phyloP scores from a whole-genome alignment of 2,113 vertebrate genomes.

The Engraulis encrasicolus region DNA sequence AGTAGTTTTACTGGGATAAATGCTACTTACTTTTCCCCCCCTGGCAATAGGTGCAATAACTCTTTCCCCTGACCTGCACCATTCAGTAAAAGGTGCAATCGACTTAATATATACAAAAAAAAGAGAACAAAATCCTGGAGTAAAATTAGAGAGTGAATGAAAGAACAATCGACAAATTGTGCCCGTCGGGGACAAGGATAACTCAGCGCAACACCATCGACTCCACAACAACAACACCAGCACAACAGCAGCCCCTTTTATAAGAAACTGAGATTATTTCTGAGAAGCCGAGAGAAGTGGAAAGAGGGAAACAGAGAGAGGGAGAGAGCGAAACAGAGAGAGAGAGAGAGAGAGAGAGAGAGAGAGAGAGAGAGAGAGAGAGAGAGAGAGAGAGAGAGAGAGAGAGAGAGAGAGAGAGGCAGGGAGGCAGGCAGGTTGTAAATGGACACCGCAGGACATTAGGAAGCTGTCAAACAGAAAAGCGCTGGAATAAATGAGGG shows the following conservation, averaged over 20 bases:
- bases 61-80: not conserved
- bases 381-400: too few relatives aligned
- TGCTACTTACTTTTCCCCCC: not conserved
- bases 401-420: too few relatives aligned
- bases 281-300: not conserved
- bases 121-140: not conserved
- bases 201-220: too few relatives aligned
- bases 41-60: not conserved
- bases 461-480: constrained; percentile 16
- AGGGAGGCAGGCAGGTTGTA: too few relatives aligned
- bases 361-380: too few relatives aligned
- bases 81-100: not conserved
- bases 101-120: not conserved
- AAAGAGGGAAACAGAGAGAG: too few relatives aligned
- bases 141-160: not conserved
- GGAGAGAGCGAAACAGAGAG: too few relatives aligned
- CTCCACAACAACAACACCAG: not conserved
- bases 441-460: constrained; percentile 1
- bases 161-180: not conserved
- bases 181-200: not conserved
- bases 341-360: too few relatives aligned
- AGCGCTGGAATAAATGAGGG: not conserved
- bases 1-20: not conserved
- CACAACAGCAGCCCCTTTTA: not conserved
- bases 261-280: not conserved